Conservation (phyloP, 2,797 vertebrate genomes). For the Podarcis siculus region DNA sequence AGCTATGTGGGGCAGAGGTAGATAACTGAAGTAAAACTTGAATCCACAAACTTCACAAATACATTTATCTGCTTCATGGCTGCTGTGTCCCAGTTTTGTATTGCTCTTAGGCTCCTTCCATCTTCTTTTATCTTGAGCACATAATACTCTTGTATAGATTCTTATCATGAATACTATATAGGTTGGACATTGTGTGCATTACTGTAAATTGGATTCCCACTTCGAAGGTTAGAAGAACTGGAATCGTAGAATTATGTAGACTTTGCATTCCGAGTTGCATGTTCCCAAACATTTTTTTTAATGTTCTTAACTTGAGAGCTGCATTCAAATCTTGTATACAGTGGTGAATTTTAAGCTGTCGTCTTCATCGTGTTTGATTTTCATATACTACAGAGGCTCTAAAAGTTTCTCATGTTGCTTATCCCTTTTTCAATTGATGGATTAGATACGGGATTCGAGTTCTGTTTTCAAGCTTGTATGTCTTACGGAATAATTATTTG, state of each 20-base stretch:
- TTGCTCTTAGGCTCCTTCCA: neutral
- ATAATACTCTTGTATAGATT: neutral
- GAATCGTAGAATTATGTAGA: conserved; percentile 6
- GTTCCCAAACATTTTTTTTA: conserved; percentile 20
- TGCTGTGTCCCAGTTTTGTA: neutral
- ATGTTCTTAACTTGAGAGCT: conserved; percentile 43
- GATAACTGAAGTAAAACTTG: no score
- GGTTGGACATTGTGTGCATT: rapidly evolving
- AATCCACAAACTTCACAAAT: neutral
- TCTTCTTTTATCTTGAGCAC: neutral
- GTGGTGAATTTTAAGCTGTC: conserved; percentile 40
- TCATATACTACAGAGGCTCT: conserved; percentile 40
- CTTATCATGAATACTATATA: neutral
- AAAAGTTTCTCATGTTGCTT: conserved; percentile 14
- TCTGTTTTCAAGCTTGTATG: conserved; percentile 40
- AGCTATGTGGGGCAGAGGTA: neutral
- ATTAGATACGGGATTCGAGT: conserved; percentile 51
- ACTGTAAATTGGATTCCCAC: neutral
- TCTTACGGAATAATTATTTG: conserved; percentile 32
- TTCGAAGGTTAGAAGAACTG: neutral
- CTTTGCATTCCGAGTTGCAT: rapidly evolving
- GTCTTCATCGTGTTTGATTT: conserved; percentile 47
- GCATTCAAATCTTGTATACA: neutral
- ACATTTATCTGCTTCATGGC: neutral
- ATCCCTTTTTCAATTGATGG: conserved; percentile 40